These are phyloP conservation scores for Daptonema setosum DNA, from an alignment of 2,888 invertebrate species.

Conservation along the genomic window DNA sequence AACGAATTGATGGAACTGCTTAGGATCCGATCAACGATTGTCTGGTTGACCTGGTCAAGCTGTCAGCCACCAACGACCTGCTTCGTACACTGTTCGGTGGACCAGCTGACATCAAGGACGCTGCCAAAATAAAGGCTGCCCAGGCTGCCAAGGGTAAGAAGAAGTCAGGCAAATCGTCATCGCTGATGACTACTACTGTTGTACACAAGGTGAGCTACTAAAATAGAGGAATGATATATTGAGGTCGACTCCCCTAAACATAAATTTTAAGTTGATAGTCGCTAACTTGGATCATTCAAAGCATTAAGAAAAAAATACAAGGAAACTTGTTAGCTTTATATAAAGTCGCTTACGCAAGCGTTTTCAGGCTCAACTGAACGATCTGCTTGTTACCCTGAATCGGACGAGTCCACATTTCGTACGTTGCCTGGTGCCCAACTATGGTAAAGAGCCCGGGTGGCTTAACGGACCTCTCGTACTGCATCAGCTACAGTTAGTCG, in stretches of 20 bases:
- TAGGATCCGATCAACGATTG: slow-evolving; percentile 30
- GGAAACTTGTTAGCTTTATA: too few relatives aligned
- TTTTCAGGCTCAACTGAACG: slow-evolving; percentile 19
- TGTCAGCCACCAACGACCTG: slow-evolving; percentile 16
- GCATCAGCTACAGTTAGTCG: slow-evolving; percentile 18
- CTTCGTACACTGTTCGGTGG: slow-evolving; percentile 13
- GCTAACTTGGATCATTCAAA: too few relatives aligned
- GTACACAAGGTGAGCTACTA: not conserved
- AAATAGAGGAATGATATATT: too few relatives aligned
- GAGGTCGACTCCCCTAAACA: too few relatives aligned
- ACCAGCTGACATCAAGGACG: not conserved
- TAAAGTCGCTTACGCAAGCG: too few relatives aligned
- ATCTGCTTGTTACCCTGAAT: slow-evolving; percentile 21
- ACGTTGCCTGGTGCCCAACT: slow-evolving; percentile 28
- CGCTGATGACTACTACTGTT: not conserved
- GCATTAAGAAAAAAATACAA: too few relatives aligned
- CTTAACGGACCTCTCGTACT: slow-evolving; percentile 19
- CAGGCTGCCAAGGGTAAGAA: not conserved
- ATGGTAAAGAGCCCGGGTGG: slow-evolving; percentile 17
- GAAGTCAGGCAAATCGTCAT: not conserved
- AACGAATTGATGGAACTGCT: too few relatives aligned
- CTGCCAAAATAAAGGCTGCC: not conserved
- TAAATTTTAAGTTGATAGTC: too few relatives aligned
- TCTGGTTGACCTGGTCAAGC: slow-evolving; percentile 24
- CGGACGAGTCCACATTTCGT: slow-evolving; percentile 24